Evolutionary conservation across 2,888 invertebrate genomes (phyloP), one percentile per base, ranked within the genome.

Genomic region (Formica aserva): DNA sequence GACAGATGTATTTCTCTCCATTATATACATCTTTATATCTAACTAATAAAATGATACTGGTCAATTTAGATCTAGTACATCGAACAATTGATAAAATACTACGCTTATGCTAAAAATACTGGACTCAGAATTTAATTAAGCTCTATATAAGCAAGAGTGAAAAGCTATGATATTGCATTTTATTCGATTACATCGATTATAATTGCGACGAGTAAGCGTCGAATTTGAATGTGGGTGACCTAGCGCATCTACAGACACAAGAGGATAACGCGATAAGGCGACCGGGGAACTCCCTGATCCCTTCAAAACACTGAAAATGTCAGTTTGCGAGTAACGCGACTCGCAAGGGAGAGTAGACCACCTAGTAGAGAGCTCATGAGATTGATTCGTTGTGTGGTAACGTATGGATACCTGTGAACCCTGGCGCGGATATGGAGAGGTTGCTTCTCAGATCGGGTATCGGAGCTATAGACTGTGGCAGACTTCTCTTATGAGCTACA

Each of bases 361-460:
- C 87, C 91, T 91, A 92, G 74, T 76, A 76, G 41, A 77, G 65
- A 66, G 66, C 82, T 89, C 83, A 87, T 90, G 90, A 80, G 78
- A 89, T 89, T 88, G 89, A 67, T 48, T 74, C 86, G 89, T 89
- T 93, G 88, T 94, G 91, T 90, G 95, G 94, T 92, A 95, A 95
- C 91, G 91, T 92, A 86, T 92, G 92, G 93, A 91, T 95, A 96
- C 96, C 95, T 95, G 95, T 95, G 93, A 95, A 95, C 92, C 95
- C 94, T 94, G 94, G 94, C 92, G 94, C 94, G 93, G 94, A 94
- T 91, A 94, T 92, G 93, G 94, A 94, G 94, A 96, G 95, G 94
- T 96, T 96, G 95, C 96, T 96, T 95, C 98, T 97, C 95, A 98
- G 97, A 96, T 98, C 97, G 95, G 98, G 98, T 95, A 98, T 98